Conservation (phyloP, 2,113 vertebrate genomes). For the Aegypius monachus region DNA sequence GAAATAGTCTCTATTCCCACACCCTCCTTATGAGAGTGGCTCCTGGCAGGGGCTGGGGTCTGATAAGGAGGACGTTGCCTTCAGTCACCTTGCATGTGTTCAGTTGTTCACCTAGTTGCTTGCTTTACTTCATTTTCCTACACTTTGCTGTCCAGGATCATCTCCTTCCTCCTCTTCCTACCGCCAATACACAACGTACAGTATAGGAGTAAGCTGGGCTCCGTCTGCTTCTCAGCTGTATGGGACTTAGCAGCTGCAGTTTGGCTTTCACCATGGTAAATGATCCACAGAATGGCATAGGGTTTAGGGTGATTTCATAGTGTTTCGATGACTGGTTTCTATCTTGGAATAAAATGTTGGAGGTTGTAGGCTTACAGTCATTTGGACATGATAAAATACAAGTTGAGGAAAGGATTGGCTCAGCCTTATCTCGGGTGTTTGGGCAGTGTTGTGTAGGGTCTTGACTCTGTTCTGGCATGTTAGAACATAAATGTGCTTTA, state of each 20-base stretch:
- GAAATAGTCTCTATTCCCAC: background rate
- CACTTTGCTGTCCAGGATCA: background rate
- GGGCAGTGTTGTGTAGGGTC: background rate
- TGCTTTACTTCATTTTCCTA: background rate
- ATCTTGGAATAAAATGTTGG: background rate
- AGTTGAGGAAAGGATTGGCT: background rate
- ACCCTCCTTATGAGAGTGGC: background rate
- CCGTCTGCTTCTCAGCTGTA: background rate
- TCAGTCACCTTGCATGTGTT: background rate
- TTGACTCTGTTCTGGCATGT: background rate
- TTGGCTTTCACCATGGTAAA: background rate
- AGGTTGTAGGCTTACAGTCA: background rate
- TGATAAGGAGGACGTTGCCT: fast-evolving
- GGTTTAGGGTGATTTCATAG: background rate
- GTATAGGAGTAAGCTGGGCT: background rate
- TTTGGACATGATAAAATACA: background rate
- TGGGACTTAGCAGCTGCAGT: background rate
- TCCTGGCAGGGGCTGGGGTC: background rate
- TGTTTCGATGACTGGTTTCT: background rate
- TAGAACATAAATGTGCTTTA: background rate
- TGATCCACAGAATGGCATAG: background rate
- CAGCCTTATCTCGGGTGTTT: background rate
- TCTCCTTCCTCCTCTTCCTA: background rate
- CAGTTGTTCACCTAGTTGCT: background rate
- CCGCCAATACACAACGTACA: fast-evolving